phyloP scores from a whole-genome alignment of 2,113 vertebrate genomes.

The Bufo gargarizans region DNA sequence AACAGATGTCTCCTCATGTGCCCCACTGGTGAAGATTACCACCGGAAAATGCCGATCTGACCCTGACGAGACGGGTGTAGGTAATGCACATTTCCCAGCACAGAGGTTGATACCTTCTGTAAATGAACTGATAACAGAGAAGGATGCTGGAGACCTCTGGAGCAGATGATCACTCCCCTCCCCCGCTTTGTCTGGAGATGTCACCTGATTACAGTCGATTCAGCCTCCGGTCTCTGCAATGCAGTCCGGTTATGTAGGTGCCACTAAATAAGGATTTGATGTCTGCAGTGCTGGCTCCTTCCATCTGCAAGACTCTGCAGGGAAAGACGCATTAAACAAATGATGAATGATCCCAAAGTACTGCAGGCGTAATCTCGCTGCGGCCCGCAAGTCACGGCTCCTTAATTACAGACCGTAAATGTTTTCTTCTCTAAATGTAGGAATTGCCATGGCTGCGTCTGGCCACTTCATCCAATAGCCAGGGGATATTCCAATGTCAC shows the following conservation, averaged over 20 bases:
- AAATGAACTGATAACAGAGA: background rate
- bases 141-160: background rate
- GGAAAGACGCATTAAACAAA: background rate
- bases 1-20: no score
- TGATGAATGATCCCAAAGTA: background rate
- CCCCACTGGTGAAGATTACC: no score
- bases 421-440: no score
- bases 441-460: no score
- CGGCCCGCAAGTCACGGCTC: no score
- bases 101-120: background rate
- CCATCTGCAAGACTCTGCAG: background rate
- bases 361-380: no score
- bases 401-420: background rate
- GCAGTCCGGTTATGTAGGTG: conserved; percentile 26
- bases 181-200: background rate
- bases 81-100: background rate
- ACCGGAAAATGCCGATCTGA: no score
- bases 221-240: conserved; percentile 13
- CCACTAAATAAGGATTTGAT: background rate
- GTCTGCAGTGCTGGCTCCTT: conserved; percentile 1
- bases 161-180: background rate
- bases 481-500: no score
- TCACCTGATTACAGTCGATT: background rate
- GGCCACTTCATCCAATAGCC: no score
- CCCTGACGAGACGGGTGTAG: no score